Base-by-base conservation (phyloP, 2,113 vertebrate species). In the Campylorhamphus procurvoides region DNA sequence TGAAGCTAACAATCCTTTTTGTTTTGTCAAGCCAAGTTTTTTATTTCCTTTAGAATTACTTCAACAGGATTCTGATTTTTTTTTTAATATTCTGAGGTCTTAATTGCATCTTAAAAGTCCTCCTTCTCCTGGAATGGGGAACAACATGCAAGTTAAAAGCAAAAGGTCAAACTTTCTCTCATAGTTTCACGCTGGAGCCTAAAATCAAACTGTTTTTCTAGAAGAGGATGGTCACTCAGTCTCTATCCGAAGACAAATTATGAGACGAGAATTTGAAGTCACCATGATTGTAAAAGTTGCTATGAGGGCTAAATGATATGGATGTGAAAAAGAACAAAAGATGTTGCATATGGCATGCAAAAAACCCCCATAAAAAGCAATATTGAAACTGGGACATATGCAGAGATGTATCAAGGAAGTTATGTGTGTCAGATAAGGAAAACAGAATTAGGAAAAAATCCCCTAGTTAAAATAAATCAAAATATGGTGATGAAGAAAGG, bases 301-400 rank as follows among this genome's bases (percentile, higher is more conserved):
- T 63, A 1, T 35, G 12, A 28, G 7, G 13, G 19, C 10, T 83
- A 64, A 82, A 79, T 52, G 0, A 49, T 42, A 10, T 22, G 14
- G 6, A 39, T 59, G 5, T 39, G 28, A 58, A 91, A 58, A 66
- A 44, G 7, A 62, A 40, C 11, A 68, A 6, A 81, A 50, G 13
- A 19, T 66, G 18, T 23, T 90, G 16, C 1, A 1, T 49, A 33
- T 3, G 23, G 73, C 10, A n/a, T 3, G 5, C 24, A 85, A 68
- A 75, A 87, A 46, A 5, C 0, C 0, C 0, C 18, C 18, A 31
- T 63, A 39, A 69, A 84, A 75, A 72, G 2, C 6, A 37, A 12
- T 63, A 37, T 0, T 59, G 53, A 76, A 49, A 14, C 27, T 84
- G 24, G 13, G 40, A 44, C 49, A 31, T 19, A 46, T 25, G 28